Evolutionary conservation across 2,113 vertebrate species (phyloP), one percentile per base, ranked within the genome.

Genomic region (Corythornis cristatus): DNA sequence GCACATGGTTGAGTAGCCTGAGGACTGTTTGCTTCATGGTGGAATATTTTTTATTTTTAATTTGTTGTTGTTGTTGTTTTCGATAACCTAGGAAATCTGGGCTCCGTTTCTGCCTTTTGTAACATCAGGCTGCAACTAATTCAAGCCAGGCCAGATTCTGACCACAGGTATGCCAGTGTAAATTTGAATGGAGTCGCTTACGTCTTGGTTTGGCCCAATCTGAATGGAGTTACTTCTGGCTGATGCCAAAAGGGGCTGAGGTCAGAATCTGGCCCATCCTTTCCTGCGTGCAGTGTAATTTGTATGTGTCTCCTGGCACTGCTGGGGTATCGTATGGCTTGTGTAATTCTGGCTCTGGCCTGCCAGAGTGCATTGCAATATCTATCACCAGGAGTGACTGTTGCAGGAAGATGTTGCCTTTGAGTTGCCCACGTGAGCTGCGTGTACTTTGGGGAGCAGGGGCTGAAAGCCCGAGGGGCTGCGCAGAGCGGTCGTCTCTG

Each of bases 131-230:
- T 82, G 85, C 61, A 18, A 37, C 85, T 96, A 96, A 97, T 96
- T 95, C 86, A 91, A 96, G 95, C 84, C 95, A 94, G 93, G 94
- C 91, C 91, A 93, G 91, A 95, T 93, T 51, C 94, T 93, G 96
- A 94, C 96, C 96, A 86, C 95, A 96, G 95, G 94, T 93, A 96
- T 94, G 94, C 85, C 87, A 93, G 85, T 89, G 91, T 94, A 93
- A 94, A 94, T 95, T 93, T 95, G 94, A 93, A 95, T 91, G 89
- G 93, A 95, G 91, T 56, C 50, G 8, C 89, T 96, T 96, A 95
- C 70, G 89, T 95, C 89, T 95, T 64, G 85, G 82, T 92, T 96
- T 95, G 95, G 95, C 91, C 67, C 6, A 8, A 89, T 76, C 75
- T 96, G 96, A 96, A 96, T 96, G 96, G 95, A 96, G 85, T 76